Percentiles rank a stretch among this genome's conserved stretches.
These are phyloP conservation scores for Paramacrobiotus metropolitanus DNA, from an alignment of 1,140 invertebrate genomes.

Conservation along the genomic window DNA sequence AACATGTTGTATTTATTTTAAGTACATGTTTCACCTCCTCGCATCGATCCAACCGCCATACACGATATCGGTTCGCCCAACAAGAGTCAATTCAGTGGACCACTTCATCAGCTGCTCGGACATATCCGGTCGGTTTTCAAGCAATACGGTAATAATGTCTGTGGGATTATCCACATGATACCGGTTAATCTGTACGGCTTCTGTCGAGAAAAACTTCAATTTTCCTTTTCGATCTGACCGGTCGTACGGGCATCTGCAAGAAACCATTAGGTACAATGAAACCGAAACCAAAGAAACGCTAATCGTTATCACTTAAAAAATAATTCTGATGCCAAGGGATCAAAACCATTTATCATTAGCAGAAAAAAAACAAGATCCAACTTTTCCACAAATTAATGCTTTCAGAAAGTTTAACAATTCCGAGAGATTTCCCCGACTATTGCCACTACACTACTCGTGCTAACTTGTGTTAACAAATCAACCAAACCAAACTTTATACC, in stretches of 20 bases:
- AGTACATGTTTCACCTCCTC: background rate
- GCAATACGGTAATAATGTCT: background rate
- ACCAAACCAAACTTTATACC: no score
- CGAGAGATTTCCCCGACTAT: no score
- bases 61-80: background rate
- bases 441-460: no score
- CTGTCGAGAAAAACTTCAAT: background rate
- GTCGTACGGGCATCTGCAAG: background rate
- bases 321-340: no score
- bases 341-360: no score
- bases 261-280: no score
- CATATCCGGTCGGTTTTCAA: background rate
- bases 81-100: background rate
- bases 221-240: background rate
- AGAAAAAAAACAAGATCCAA: no score
- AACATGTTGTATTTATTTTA: no score
- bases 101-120: slow-evolving; percentile 2
- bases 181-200: background rate
- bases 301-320: no score
- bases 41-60: background rate
- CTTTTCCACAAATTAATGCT: no score
- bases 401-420: no score
- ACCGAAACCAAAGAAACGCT: background rate
- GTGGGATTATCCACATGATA: background rate
- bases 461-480: no score